Base-by-base conservation (phyloP, 2,888 invertebrate species). In the Crematogaster levior region DNA sequence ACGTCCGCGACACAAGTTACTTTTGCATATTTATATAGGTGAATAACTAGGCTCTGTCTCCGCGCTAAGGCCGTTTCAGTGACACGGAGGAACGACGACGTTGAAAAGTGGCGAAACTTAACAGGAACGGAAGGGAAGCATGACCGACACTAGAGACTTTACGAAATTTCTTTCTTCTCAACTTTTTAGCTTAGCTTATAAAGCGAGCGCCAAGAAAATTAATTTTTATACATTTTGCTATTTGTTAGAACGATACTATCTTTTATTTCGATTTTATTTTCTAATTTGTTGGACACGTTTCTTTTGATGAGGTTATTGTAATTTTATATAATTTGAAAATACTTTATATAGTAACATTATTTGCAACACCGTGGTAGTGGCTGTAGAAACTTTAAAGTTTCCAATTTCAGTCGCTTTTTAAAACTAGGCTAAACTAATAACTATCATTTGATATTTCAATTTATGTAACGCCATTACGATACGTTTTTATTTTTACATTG, bases 21-120 rank as follows among this genome's bases (percentile, higher is more conserved):
- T 90, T 90, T 85, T 90, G 92, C 91, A 92, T 92, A 92, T 92
- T 92, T 92, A 92, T 92, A 92, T 87, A 89, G 88, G 87, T 87
- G 90, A 90, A 89, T 91, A 91, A 91, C 91, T 92, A 91, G 89
- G 43, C 70, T 85, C 83, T 86, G 84, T 85, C 65, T 74, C 83
- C 65, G 65, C 40, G 82, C 83, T 40, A 79, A 40, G 34, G 75
- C 68, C 46, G 72, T 75, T 81, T 68, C 72, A 81, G 75, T 70
- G 43, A 53, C 77, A 58, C 48, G 40, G 46, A 43, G 75, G n/a
- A 73, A 70, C 68, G 83, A 56, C 30, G 48, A 73, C 63, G 73
- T 58, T 70, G 58, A 80, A 82, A 70, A 81, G 75, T 72, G 80
- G 83, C 63, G 56, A 73, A 60, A 75, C 66, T 83, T 83, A 88